phyloP scores from a whole-genome alignment of 2,113 vertebrate species.

The Coptodon bakossiorum region DNA sequence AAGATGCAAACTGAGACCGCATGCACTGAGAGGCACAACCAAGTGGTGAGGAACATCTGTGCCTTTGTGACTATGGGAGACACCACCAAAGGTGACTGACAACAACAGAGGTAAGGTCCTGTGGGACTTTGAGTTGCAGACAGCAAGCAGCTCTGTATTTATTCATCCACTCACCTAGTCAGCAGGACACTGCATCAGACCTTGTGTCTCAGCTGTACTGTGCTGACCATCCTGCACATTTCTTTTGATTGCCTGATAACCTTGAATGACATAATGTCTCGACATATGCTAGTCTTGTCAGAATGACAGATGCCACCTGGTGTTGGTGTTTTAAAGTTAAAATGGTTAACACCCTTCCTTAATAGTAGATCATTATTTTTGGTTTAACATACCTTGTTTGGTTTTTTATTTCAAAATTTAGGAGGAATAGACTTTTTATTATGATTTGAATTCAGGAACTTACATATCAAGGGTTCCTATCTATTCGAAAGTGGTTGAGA shows the following conservation, averaged over 20 bases:
- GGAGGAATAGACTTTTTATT: background rate
- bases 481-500: fast-evolving
- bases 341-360: background rate
- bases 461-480: background rate
- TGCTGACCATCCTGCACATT: background rate
- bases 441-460: background rate
- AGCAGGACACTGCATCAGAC: background rate
- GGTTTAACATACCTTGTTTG: fast-evolving
- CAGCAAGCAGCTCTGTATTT: background rate
- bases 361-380: background rate
- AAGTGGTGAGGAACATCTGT: background rate
- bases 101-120: background rate
- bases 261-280: background rate
- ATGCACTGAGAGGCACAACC: background rate
- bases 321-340: background rate
- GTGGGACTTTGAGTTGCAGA: background rate
- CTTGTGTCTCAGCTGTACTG: background rate
- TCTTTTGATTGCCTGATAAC: background rate
- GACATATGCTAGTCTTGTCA: background rate
- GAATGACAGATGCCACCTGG: background rate
- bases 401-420: background rate
- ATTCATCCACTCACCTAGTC: background rate
- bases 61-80: background rate
- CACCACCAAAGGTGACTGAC: background rate
- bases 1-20: background rate